Conservation (phyloP, 1,140 invertebrate species). For the Leptinotarsa defecta region DNA sequence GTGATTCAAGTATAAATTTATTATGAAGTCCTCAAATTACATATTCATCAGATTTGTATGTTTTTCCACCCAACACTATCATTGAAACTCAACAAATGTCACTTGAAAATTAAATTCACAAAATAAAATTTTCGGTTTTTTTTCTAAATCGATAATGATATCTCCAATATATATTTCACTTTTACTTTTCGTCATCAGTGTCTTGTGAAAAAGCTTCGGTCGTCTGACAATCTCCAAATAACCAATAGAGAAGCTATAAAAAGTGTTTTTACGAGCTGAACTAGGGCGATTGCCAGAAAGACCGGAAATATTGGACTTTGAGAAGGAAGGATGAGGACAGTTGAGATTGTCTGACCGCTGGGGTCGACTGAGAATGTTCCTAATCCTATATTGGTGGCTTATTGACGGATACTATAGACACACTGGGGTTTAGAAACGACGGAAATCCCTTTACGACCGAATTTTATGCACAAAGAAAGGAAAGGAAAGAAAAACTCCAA, state of each 20-base stretch:
- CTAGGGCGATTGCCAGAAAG: constrained; percentile 15
- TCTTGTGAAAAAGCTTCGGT: neutral
- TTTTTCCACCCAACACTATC: no score
- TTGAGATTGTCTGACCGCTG: constrained; percentile 18
- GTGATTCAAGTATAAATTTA: no score
- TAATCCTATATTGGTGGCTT: constrained; percentile 24
- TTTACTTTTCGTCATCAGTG: constrained; percentile 16
- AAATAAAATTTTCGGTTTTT: no score
- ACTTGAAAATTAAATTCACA: no score
- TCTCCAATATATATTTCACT: constrained; percentile 3
- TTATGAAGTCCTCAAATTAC: no score
- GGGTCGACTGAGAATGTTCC: constrained; percentile 8
- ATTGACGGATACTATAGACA: constrained; percentile 13
- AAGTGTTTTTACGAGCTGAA: constrained; percentile 19
- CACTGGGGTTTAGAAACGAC: neutral
- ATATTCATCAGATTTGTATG: no score
- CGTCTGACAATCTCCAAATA: constrained; percentile 11
- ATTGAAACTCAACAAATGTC: no score
- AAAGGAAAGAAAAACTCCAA: no score
- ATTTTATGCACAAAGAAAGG: no score
- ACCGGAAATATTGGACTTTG: constrained; percentile 26
- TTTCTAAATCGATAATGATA: no score
- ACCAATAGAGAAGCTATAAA: constrained; percentile 25
- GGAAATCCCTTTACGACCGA: constrained; percentile 1
- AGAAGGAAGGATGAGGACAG: constrained; percentile 19